Conservation (phyloP, 2,888 invertebrate species). For the Temnothorax rugatulus region DNA sequence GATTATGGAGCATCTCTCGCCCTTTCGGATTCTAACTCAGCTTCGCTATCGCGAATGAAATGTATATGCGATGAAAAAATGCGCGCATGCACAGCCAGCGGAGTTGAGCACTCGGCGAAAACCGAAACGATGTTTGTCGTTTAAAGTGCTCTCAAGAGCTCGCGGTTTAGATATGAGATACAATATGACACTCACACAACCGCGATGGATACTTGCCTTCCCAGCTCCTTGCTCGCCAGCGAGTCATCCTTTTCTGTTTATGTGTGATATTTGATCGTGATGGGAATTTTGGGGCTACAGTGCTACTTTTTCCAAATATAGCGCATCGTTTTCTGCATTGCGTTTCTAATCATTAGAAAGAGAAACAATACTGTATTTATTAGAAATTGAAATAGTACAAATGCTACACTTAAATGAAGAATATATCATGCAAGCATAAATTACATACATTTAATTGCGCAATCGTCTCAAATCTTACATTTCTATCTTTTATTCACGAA, state of each 20-base stretch:
- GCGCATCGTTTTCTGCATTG: not conserved
- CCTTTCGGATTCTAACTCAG: conserved; percentile 38
- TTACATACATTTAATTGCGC: not conserved
- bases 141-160: conserved; percentile 63
- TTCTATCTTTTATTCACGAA: not conserved
- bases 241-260: conserved; percentile 4
- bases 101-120: conserved; percentile 50
- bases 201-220: conserved; percentile 43
- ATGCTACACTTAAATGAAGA: not conserved
- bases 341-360: not conserved
- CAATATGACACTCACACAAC: conserved; percentile 21
- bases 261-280: conserved; percentile 14
- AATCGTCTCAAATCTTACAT: not conserved
- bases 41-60: conserved; percentile 25
- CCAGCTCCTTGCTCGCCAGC: not conserved
- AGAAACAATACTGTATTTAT: not conserved
- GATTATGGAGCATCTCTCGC: conserved; percentile 29
- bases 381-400: not conserved
- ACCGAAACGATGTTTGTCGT: conserved; percentile 66
- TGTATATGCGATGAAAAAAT: conserved; percentile 9
- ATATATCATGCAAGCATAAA: not conserved
- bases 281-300: not conserved
- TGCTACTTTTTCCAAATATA: not conserved
- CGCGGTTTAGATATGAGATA: conserved; percentile 55
- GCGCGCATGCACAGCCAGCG: conserved; percentile 12